Evolutionary conservation across 1,140 invertebrate genomes (phyloP).

Genomic region (Riptortus pedestris): DNA sequence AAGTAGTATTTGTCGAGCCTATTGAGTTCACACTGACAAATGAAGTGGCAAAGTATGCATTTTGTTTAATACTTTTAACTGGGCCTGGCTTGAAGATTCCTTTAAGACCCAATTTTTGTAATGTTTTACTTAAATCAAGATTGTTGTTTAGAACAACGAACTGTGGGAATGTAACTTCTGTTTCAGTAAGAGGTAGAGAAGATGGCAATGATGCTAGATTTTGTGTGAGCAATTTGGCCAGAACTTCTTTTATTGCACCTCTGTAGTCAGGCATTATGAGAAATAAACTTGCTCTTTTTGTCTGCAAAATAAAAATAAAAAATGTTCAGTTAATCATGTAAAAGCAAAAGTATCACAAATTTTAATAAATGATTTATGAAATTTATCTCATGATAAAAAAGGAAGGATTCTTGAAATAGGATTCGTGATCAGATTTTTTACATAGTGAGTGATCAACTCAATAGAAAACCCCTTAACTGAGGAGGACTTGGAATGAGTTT

Average conservation of each 20-base stretch:
- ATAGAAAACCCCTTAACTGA: too few relatives aligned
- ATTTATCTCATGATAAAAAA: too few relatives aligned
- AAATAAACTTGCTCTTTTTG: slow-evolving; percentile 30
- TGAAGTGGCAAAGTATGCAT: slow-evolving; percentile 35
- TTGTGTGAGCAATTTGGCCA: slow-evolving; percentile 31
- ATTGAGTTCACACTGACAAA: slow-evolving; percentile 35
- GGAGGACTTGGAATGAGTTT: too few relatives aligned
- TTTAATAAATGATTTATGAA: too few relatives aligned
- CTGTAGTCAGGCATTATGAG: slow-evolving; percentile 33
- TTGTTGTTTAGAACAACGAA: slow-evolving; percentile 32
- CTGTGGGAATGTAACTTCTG: slow-evolving; percentile 34
- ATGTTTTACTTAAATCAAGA: slow-evolving; percentile 32
- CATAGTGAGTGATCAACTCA: too few relatives aligned
- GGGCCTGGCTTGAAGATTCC: slow-evolving; percentile 26
- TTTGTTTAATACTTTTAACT: slow-evolving; percentile 33
- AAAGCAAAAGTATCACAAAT: too few relatives aligned
- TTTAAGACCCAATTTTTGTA: slow-evolving; percentile 31
- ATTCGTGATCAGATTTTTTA: too few relatives aligned
- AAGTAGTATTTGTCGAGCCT: slow-evolving; percentile 29
- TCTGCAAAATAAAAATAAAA: slow-evolving; percentile 29
- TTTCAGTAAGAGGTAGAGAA: slow-evolving; percentile 29
- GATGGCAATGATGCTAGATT: slow-evolving; percentile 30
- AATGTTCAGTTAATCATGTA: background rate
- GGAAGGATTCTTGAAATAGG: too few relatives aligned
- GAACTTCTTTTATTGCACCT: slow-evolving; percentile 30